Evolutionary conservation across 2,113 vertebrate species (phyloP), one percentile per base, ranked within the genome.

Genomic region (Panthera uncia): DNA sequence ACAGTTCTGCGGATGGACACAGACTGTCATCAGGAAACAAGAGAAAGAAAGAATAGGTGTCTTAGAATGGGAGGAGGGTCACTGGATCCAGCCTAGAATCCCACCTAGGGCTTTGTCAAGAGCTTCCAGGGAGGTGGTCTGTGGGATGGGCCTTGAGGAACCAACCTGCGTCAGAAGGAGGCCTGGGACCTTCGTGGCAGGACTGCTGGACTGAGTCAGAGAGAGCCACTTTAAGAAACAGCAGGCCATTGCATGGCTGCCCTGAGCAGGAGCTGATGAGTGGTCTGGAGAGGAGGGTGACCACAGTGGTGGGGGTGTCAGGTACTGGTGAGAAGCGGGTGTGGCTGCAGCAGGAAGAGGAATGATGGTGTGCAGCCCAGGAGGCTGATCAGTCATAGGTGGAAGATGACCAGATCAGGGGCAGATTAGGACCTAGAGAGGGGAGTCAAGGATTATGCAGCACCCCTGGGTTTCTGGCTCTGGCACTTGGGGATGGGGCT

Each of bases 161-260:
- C 33, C 55, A 18, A 1, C 33, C 50, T 80, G 29, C 25, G 14
- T 57, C 13, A 7, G n/a, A 61, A 86, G 71, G 52, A 36, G 36
- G 3, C 29, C 3, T 5, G 3, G 16, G 15, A 36, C 10, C 1
- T 12, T n/a, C 90, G 11, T 2, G 0, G 69, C 36, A n/a, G 41
- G 65, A 19, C 33, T 27, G 45, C 55, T 19, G 29, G 55, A 23
- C n/a, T 3, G 11, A 80, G 63, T 66, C 48, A 81, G 21, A 88
- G 15, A 55, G 11, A 36, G 11, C 33, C 7, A 0, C 41, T 48
- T 61, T 57, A 29, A 68, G 89, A 71, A 41, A 29, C 45, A 21
- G 27, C 23, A 41, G 27, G 68, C 31, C 45, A 1, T 33, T 7
- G 10, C 0, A 0, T 4, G 38, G 52, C 55, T 19, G 7, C 14